phyloP scores from a whole-genome alignment of 2,888 invertebrate genomes.

The Lepidonotus clava region DNA sequence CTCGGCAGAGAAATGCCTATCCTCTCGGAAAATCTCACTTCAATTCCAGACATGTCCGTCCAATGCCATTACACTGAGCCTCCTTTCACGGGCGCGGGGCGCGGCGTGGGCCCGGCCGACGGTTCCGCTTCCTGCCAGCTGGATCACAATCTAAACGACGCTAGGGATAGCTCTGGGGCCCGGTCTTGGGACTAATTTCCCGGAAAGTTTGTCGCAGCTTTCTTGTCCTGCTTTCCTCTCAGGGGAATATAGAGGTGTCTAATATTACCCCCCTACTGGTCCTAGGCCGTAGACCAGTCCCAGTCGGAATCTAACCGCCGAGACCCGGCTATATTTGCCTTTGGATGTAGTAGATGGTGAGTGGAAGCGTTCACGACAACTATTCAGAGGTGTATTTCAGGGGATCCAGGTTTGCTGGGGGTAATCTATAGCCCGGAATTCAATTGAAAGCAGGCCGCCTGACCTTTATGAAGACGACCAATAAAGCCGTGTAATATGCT shows the following conservation, averaged over 20 bases:
- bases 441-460: slow-evolving; percentile 35
- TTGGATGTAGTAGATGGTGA: background rate
- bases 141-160: slow-evolving; percentile 20
- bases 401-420: background rate
- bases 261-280: background rate
- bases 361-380: background rate
- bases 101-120: background rate
- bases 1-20: background rate
- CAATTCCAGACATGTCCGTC: slow-evolving; percentile 28
- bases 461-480: slow-evolving; percentile 36
- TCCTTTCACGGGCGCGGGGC: background rate
- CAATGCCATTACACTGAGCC: slow-evolving; percentile 24
- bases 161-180: background rate
- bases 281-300: no score
- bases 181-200: background rate
- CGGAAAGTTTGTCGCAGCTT: slow-evolving; percentile 14
- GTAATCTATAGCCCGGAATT: background rate
- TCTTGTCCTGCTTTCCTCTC: background rate
- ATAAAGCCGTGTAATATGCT: slow-evolving; percentile 38
- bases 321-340: background rate
- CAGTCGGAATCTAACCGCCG: no score
- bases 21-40: slow-evolving; percentile 23
- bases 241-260: background rate
- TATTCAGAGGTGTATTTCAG: background rate
- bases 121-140: background rate